phyloP scores from a whole-genome alignment of 2,113 vertebrate species.

The Epinephelus lanceolatus region DNA sequence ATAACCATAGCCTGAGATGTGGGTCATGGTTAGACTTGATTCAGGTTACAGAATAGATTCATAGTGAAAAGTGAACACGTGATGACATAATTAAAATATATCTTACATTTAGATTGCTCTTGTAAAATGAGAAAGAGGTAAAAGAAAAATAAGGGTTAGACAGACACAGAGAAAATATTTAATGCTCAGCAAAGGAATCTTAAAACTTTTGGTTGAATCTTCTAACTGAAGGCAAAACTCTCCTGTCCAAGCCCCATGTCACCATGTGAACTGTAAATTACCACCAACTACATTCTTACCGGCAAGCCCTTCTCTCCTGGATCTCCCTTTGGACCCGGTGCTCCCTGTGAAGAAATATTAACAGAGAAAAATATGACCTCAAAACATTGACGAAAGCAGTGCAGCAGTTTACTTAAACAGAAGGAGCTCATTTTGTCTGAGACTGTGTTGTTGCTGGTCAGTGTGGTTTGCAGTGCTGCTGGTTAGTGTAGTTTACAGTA shows the following conservation, averaged over 20 bases:
- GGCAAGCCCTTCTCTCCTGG: conserved; percentile 92
- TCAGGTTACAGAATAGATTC: conserved; percentile 26
- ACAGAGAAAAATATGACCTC: conserved; percentile 27
- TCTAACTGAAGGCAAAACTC: conserved; percentile 19
- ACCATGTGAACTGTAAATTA: conserved; percentile 22
- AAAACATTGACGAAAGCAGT: conserved; percentile 2
- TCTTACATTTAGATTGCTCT: conserved; percentile 83
- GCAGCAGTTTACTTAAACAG: conserved; percentile 27
- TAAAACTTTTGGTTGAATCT: conserved; percentile 9
- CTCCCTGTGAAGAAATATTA: conserved; percentile 83
- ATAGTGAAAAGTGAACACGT: conserved; percentile 36
- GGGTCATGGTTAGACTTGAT: conserved; percentile 46
- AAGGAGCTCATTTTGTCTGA: conserved; percentile 1
- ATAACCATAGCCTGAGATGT: conserved; percentile 36
- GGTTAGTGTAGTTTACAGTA: conserved; percentile 63
- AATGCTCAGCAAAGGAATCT: conserved; percentile 35
- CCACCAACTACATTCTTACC: conserved; percentile 86
- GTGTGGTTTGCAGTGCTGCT: conserved; percentile 43
- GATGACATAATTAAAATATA: conserved; percentile 64
- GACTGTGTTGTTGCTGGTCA: conserved; percentile 25
- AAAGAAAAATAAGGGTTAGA: conserved; percentile 75
- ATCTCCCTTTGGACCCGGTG: conserved; percentile 90
- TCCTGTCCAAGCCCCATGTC: not conserved
- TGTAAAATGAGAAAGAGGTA: conserved; percentile 73
- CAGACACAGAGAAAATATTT: conserved; percentile 54